Evolutionary conservation across 2,888 invertebrate species (phyloP).

Genomic region (Gryllus longicercus): DNA sequence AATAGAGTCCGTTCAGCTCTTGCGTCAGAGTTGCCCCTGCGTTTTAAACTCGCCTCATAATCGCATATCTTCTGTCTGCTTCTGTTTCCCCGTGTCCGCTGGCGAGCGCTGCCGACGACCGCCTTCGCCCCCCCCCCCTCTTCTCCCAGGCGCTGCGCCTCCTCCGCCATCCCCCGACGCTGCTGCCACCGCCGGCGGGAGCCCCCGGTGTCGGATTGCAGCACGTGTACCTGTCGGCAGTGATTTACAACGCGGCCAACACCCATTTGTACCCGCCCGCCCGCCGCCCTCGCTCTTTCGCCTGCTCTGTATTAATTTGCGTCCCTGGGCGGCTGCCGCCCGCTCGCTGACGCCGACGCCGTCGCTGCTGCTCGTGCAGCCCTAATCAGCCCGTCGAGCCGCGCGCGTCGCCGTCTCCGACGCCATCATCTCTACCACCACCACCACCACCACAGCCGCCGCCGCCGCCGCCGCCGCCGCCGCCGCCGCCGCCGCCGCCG

Average conservation of each 20-base stretch:
- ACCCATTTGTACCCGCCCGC: not conserved
- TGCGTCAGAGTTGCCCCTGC: too few species aligned
- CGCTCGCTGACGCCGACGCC: not conserved
- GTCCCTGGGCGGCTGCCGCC: not conserved
- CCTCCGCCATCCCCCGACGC: not conserved
- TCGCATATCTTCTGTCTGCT: too few species aligned
- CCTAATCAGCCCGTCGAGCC: not conserved
- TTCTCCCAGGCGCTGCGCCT: too few species aligned
- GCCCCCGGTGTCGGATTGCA: conserved; percentile 1
- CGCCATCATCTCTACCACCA: not conserved
- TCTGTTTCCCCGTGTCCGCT: too few species aligned
- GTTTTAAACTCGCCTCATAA: too few species aligned
- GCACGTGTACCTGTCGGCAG: conserved; percentile 17
- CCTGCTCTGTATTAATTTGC: not conserved
- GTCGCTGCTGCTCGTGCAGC: not conserved
- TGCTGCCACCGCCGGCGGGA: not conserved
- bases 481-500: too few species aligned
- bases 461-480: too few species aligned
- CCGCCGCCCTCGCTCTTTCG: not conserved
- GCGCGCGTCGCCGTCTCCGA: not conserved
- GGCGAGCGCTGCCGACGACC: too few species aligned
- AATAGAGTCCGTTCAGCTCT: too few species aligned
- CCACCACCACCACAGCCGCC: too few species aligned
- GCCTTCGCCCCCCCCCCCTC: too few species aligned
- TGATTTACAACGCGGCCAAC: conserved; percentile 8